A percentile compares a stretch with the other conserved stretches of the same genome.
phyloP scores from a whole-genome alignment of 2,113 vertebrate genomes.

The Motacilla alba region DNA sequence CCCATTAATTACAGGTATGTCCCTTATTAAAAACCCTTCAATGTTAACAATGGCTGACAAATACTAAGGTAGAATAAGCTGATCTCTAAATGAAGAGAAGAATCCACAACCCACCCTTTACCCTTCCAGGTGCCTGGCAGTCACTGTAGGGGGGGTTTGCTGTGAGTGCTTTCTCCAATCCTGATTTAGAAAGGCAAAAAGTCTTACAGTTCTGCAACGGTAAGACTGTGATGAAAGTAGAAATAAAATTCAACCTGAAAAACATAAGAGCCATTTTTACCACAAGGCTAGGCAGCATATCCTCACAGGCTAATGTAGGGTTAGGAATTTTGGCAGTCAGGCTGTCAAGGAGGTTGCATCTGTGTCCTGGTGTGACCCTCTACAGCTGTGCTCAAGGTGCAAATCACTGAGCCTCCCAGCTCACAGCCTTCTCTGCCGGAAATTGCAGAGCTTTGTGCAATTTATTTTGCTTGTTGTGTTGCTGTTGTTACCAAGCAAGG shows the following conservation, averaged over 20 bases:
- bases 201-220: neutral
- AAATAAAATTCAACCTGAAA: neutral
- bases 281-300: neutral
- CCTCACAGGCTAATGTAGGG: fast-evolving
- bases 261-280: neutral
- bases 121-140: neutral
- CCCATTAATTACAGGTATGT: neutral
- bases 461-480: neutral
- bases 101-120: neutral
- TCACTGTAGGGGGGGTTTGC: neutral
- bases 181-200: neutral
- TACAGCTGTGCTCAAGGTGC: neutral
- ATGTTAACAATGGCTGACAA: neutral
- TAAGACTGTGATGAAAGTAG: neutral
- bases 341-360: neutral
- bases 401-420: neutral
- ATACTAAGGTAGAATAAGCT: neutral
- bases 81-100: neutral
- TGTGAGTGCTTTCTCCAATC: neutral
- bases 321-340: neutral
- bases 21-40: neutral
- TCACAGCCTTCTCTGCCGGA: neutral
- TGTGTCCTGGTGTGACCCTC: fast-evolving
- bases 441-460: neutral
- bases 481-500: neutral